Percentiles rank a stretch among this genome's conserved stretches.
These are phyloP conservation scores for Hylaea fasciaria DNA, from an alignment of 2,888 invertebrate genomes.

Conservation along the genomic window DNA sequence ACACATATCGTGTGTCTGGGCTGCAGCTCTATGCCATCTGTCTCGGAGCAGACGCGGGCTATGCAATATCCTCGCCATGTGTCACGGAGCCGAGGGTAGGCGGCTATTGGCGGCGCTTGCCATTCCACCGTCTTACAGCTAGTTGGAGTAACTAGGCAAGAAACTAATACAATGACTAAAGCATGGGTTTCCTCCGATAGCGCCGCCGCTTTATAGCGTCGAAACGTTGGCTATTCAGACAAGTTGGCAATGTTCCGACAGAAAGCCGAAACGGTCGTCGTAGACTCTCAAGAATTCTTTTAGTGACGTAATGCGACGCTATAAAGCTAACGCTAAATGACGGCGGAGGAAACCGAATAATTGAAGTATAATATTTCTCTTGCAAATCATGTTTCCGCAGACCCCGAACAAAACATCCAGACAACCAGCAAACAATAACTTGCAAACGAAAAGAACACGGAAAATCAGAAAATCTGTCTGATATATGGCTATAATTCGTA, in stretches of 20 bases:
- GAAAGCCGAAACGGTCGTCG: too few species aligned
- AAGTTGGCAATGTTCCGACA: too few species aligned
- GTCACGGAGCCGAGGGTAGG: not conserved
- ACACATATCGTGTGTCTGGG: constrained; percentile 4
- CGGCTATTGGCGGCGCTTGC: constrained; percentile 3
- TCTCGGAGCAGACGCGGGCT: constrained; percentile 17
- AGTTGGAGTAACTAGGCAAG: not conserved
- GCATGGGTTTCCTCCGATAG: too few species aligned
- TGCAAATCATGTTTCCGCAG: not conserved
- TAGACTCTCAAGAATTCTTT: too few species aligned
- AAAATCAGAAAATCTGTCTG: constrained; percentile 16
- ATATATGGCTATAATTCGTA: constrained; percentile 27
- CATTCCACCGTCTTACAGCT: not conserved
- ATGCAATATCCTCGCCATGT: constrained; percentile 23
- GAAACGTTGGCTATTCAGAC: too few species aligned
- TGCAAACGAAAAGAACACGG: constrained; percentile 35
- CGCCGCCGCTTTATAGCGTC: too few species aligned
- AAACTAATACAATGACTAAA: too few species aligned
- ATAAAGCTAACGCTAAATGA: too few species aligned
- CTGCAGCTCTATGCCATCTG: constrained; percentile 4
- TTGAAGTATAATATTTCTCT: not conserved
- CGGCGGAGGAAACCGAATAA: too few species aligned
- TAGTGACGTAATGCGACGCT: too few species aligned
- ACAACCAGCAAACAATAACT: constrained; percentile 38
- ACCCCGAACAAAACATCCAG: not conserved